Percentiles rank a stretch among this genome's conserved stretches.
Conservation (phyloP, 2,113 vertebrate genomes). For the Pluvianellus socialis region DNA sequence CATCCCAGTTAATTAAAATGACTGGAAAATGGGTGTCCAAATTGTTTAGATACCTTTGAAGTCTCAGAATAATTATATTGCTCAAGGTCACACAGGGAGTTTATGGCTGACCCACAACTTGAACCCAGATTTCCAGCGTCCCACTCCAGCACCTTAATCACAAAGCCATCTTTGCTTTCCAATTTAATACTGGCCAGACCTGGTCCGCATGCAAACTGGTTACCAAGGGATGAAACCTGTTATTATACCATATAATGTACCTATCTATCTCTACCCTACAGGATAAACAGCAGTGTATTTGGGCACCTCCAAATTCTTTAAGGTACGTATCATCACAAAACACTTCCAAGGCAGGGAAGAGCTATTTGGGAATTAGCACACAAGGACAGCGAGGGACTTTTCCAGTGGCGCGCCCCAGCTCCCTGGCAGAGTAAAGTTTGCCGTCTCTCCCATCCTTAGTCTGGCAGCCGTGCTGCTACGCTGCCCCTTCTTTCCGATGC, state of each 20-base stretch:
- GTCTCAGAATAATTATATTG: constrained; percentile 55
- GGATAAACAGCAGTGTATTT: constrained; percentile 49
- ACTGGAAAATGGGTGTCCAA: constrained; percentile 66
- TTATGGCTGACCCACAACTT: constrained; percentile 61
- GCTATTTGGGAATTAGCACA: not conserved
- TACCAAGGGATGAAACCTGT: constrained; percentile 21
- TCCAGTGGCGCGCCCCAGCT: not conserved
- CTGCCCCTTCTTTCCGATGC: not conserved
- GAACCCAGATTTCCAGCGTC: constrained; percentile 62
- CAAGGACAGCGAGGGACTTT: not conserved
- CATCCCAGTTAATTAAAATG: constrained; percentile 67
- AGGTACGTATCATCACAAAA: not conserved
- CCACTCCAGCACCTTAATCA: constrained; percentile 59
- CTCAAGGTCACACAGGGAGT: constrained; percentile 63
- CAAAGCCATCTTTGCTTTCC: constrained; percentile 57
- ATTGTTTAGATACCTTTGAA: constrained; percentile 69
- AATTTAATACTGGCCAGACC: constrained; percentile 63
- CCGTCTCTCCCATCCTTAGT: not conserved
- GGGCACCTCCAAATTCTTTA: constrained; percentile 1
- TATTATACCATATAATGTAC: constrained; percentile 34
- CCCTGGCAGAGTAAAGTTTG: not conserved
- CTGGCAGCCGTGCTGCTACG: not conserved
- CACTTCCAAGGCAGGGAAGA: not conserved
- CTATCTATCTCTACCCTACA: constrained; percentile 41
- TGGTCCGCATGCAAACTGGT: constrained; percentile 48